Evolutionary conservation across 2,797 vertebrate genomes (phyloP), one percentile per base, ranked within the genome.

Genomic region (Phataginus tetradactyla): DNA sequence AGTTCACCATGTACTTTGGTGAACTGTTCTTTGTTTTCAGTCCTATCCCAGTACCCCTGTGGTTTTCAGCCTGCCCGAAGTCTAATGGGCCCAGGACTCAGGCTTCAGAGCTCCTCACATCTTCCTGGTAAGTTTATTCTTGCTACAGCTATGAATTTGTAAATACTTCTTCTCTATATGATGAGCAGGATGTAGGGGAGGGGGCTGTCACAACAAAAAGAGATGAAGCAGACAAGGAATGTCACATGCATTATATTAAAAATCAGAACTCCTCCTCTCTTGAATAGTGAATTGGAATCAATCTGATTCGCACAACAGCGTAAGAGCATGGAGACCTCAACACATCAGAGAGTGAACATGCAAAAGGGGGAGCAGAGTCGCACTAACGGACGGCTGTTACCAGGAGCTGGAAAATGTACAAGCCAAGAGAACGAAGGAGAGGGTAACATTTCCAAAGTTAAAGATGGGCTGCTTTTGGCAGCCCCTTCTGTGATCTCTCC

Each of bases 191-290:
- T 55, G 12, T 72, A 29, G 53, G 34, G 49, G 49, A 84, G 49
- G 80, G 84, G 84, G 29, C 45, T 93, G 87, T 94, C 92, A 92
- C 68, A 69, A 79, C 81, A 89, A 68, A 96, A 87, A 92, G 69
- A 94, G 72, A 94, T 18, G 34, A 96, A 85, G 79, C 89, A 89
- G 66, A 96, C 25, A 69, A 94, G 79, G 79, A 97, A 91, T 89
- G 92, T 80, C 88, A 87, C 29, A 45, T 91, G 61, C 34, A 69
- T 91, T 86, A 27, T 61, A 95, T 96, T 91, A 95, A 96, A 95
- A 97, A 75, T 85, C 71, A 95, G 94, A 97, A 95, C 45, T 85
- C 57, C 61, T 80, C 83, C 45, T 88, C 64, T 95, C 86, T 25
- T 64, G 45, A 95, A 92, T 12, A 86, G 90, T 68, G 95, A 92